phyloP scores from a whole-genome alignment of 2,113 vertebrate species.

The Pantherophis guttatus region DNA sequence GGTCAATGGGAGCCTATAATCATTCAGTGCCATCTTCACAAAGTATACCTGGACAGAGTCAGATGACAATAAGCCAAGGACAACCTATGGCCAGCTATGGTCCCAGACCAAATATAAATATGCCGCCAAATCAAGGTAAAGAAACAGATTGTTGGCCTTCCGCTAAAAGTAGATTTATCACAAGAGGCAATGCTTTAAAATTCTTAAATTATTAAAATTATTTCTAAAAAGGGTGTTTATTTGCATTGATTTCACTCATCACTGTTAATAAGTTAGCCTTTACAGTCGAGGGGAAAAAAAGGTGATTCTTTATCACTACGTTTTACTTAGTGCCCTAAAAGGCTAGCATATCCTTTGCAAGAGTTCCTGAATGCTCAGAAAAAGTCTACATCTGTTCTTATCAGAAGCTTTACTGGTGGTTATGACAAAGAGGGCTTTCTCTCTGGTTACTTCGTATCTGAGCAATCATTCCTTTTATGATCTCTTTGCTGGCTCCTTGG shows the following conservation, averaged over 20 bases:
- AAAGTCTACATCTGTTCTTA: neutral
- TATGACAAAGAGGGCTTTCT: neutral
- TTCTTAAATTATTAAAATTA: neutral
- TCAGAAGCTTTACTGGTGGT: neutral
- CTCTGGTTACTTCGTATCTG: neutral
- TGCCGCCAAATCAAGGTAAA: slow-evolving; percentile 95
- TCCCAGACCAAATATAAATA: slow-evolving; percentile 94
- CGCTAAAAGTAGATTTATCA: neutral
- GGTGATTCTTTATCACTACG: neutral
- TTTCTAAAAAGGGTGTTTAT: neutral
- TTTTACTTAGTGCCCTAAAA: neutral
- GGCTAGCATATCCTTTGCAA: too few relatives aligned
- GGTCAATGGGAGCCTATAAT: slow-evolving; percentile 94
- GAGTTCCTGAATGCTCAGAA: neutral
- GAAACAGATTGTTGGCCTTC: neutral
- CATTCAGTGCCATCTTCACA: slow-evolving; percentile 91
- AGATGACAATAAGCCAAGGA: slow-evolving; percentile 96
- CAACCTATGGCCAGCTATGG: slow-evolving; percentile 94
- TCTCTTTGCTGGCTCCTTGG: neutral
- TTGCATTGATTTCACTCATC: neutral
- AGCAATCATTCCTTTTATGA: too few relatives aligned
- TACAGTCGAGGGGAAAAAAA: neutral
- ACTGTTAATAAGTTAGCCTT: neutral
- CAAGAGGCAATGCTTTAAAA: neutral
- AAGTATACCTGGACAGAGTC: slow-evolving; percentile 89